phyloP scores from a whole-genome alignment of 2,888 invertebrate species.

The Chymomyza fuscimana region DNA sequence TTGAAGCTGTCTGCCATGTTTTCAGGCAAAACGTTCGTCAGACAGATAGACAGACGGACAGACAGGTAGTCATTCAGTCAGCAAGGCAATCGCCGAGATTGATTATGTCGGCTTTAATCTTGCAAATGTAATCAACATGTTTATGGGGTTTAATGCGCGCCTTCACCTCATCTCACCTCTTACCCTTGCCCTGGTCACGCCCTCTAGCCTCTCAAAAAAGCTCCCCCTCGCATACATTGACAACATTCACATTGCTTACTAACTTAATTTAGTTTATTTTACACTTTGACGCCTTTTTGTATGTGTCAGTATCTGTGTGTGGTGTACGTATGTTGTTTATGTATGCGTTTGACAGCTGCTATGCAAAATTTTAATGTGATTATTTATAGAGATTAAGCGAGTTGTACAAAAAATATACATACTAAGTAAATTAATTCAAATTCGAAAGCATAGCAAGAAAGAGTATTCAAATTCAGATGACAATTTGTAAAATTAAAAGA shows the following conservation, averaged over 20 bases:
- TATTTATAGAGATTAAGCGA: constrained; percentile 10
- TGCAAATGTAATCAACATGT: constrained; percentile 61
- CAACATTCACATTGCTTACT: constrained; percentile 30
- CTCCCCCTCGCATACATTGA: constrained; percentile 8
- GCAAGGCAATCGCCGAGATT: constrained; percentile 60
- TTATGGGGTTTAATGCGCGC: constrained; percentile 33
- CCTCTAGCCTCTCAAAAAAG: neutral
- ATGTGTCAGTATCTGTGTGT: neutral
- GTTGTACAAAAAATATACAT: neutral
- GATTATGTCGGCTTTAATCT: constrained; percentile 66
- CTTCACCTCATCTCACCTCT: neutral
- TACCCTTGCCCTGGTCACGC: neutral
- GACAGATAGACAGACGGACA: constrained; percentile 36
- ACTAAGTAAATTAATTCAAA: neutral
- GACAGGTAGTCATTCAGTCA: constrained; percentile 31
- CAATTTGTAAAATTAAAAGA: neutral
- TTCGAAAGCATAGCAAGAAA: neutral
- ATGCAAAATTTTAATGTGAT: constrained; percentile 21
- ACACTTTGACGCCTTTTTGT: constrained; percentile 11
- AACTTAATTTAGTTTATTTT: constrained; percentile 45
- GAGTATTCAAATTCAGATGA: neutral
- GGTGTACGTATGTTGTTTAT: neutral
- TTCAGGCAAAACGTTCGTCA: constrained; percentile 11
- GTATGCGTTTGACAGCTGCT: neutral
- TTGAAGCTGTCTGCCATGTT: neutral